Evolutionary conservation across 2,888 invertebrate species (phyloP).

Genomic region (Cecidostiba fungosa): DNA sequence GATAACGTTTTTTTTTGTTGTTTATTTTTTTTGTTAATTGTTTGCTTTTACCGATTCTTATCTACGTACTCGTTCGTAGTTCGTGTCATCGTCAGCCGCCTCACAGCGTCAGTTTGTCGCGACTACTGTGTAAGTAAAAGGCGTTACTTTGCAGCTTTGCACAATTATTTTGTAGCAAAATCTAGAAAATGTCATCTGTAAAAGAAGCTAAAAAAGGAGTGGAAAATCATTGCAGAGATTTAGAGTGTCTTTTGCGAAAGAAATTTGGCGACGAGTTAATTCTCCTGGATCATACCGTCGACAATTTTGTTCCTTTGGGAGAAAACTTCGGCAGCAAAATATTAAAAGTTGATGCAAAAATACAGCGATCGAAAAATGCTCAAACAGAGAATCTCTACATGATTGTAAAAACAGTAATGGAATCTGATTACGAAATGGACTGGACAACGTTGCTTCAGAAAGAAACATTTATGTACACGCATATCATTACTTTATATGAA

Average conservation of each 20-base stretch:
- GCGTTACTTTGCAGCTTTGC: no score
- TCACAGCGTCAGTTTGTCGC: not conserved
- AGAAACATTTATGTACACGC: constrained; percentile 82
- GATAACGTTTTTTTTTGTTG: not conserved
- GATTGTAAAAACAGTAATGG: constrained; percentile 76
- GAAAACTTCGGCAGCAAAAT: constrained; percentile 85
- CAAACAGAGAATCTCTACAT: constrained; percentile 74
- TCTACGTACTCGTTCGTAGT: not conserved
- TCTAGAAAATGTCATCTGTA: not conserved
- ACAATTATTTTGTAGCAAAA: not conserved
- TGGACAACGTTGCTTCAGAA: constrained; percentile 82
- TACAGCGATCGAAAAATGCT: constrained; percentile 63
- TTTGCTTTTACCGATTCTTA: not conserved
- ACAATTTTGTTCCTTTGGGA: constrained; percentile 79
- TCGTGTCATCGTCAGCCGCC: no score
- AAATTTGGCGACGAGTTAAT: constrained; percentile 62
- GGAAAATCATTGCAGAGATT: not conserved
- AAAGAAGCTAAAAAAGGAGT: not conserved
- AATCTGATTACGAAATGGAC: constrained; percentile 83
- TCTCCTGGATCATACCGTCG: constrained; percentile 67
- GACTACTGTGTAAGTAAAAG: no score
- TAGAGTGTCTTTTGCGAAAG: not conserved
- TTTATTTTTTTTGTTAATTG: not conserved
- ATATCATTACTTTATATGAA: constrained; percentile 80
- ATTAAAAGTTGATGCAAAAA: constrained; percentile 75